phyloP scores from a whole-genome alignment of 2,888 invertebrate species.

The Gnatocerus cornutus region DNA sequence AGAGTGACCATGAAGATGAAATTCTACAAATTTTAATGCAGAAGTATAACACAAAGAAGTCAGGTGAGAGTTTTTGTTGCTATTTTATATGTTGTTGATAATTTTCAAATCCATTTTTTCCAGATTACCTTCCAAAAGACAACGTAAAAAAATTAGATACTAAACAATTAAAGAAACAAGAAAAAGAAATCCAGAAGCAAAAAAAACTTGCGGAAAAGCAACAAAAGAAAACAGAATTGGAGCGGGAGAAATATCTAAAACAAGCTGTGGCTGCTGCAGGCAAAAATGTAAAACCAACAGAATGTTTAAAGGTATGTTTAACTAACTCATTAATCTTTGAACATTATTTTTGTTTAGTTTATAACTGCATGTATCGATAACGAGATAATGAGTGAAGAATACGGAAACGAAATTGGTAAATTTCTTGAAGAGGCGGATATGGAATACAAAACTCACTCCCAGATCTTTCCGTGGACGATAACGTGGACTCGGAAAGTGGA shows the following conservation, averaged over 20 bases:
- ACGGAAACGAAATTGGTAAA: slow-evolving; percentile 61
- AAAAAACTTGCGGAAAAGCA: slow-evolving; percentile 26
- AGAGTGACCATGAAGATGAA: not conserved
- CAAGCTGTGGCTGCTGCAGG: slow-evolving; percentile 53
- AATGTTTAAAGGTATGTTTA: slow-evolving; percentile 61
- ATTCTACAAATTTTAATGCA: not conserved
- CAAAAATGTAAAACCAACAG: slow-evolving; percentile 63
- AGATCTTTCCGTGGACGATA: slow-evolving; percentile 67
- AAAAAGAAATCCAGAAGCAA: slow-evolving; percentile 9
- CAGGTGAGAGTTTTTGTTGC: no score
- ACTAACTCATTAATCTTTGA: no score
- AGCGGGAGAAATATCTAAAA: slow-evolving; percentile 54
- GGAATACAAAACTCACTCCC: slow-evolving; percentile 61
- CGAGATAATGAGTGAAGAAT: slow-evolving; percentile 58
- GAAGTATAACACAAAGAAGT: slow-evolving; percentile 4
- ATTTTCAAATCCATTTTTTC: not conserved
- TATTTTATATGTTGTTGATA: no score
- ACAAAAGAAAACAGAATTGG: slow-evolving; percentile 47
- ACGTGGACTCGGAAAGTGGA: slow-evolving; percentile 69
- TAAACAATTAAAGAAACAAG: slow-evolving; percentile 14
- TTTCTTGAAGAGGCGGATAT: slow-evolving; percentile 62
- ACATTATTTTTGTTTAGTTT: slow-evolving; percentile 58
- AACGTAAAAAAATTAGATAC: not conserved
- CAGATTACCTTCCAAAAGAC: not conserved
- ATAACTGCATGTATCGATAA: slow-evolving; percentile 64